phyloP scores from a whole-genome alignment of 2,113 vertebrate genomes.

The Fulmarus glacialis region DNA sequence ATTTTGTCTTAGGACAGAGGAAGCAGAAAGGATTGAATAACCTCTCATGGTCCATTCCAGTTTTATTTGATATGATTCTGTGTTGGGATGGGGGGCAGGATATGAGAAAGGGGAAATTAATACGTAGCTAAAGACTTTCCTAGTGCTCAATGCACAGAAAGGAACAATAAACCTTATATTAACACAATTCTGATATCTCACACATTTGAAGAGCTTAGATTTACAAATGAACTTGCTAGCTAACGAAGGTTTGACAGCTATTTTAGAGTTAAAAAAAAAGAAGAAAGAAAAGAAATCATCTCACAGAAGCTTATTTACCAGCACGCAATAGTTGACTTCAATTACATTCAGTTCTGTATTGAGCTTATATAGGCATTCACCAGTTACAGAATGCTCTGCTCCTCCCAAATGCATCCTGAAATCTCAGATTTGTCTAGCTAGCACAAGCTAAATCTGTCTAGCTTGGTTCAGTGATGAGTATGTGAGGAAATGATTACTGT shows the following conservation, averaged over 20 bases:
- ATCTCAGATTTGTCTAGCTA: conserved; percentile 43
- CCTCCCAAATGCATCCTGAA: conserved; percentile 10
- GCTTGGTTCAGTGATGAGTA: conserved; percentile 47
- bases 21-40: neutral
- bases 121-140: neutral
- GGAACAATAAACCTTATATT: neutral
- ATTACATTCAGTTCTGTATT: neutral
- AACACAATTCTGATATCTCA: neutral
- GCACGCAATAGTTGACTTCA: neutral
- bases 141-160: neutral
- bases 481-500: conserved; percentile 58
- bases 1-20: neutral
- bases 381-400: neutral
- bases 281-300: neutral
- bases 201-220: neutral
- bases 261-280: neutral
- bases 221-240: neutral
- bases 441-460: conserved; percentile 62
- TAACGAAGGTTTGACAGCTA: neutral
- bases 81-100: accelerated
- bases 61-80: neutral
- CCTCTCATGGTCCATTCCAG: neutral
- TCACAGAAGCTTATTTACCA: neutral
- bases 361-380: neutral
- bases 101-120: neutral